Conservation (phyloP, 2,888 invertebrate genomes). For the Lymantria dispar region DNA sequence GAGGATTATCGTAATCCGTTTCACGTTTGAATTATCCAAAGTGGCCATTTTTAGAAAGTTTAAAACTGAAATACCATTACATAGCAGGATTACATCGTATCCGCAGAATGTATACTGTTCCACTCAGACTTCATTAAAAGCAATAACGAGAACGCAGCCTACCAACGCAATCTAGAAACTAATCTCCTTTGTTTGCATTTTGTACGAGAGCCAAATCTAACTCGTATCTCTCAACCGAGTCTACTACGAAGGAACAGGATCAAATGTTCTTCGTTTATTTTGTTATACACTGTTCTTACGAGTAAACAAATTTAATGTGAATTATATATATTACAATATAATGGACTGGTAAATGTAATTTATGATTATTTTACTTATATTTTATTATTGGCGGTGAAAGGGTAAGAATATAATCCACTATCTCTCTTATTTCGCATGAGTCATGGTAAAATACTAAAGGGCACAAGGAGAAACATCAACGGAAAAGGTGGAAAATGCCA, state of each 20-base stretch:
- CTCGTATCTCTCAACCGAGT: slow-evolving; percentile 52
- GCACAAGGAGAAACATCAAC: too few relatives aligned
- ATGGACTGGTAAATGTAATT: not conserved
- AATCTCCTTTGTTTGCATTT: slow-evolving; percentile 69
- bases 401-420: too few relatives aligned
- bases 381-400: too few relatives aligned
- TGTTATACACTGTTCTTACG: not conserved
- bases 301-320: not conserved
- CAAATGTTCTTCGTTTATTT: slow-evolving; percentile 24
- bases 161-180: slow-evolving; percentile 58
- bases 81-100: slow-evolving; percentile 35
- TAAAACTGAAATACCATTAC: slow-evolving; percentile 26
- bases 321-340: not conserved
- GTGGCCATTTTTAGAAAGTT: slow-evolving; percentile 42
- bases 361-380: too few relatives aligned
- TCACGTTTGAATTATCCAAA: slow-evolving; percentile 37
- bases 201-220: slow-evolving; percentile 52
- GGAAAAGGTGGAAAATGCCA: too few relatives aligned
- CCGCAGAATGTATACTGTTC: slow-evolving; percentile 25
- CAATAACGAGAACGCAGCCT: slow-evolving; percentile 46
- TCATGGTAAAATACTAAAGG: too few relatives aligned
- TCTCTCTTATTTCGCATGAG: too few relatives aligned
- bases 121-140: slow-evolving; percentile 54
- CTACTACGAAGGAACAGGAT: slow-evolving; percentile 44
- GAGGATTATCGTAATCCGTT: slow-evolving; percentile 45